phyloP scores from a whole-genome alignment of 2,888 invertebrate species.

The Mimumesa dahlbomi region DNA sequence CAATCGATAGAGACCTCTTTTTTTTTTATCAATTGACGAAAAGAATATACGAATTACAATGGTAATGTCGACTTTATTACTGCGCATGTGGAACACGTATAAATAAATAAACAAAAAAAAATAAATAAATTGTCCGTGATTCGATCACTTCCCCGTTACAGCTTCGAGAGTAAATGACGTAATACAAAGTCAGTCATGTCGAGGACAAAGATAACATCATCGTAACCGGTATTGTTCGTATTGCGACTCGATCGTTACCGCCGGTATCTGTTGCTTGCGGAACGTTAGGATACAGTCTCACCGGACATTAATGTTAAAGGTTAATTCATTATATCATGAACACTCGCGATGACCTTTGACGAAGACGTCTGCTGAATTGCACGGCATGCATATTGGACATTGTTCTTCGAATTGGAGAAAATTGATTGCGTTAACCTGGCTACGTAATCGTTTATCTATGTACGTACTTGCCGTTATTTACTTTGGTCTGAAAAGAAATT shows the following conservation, averaged over 20 bases:
- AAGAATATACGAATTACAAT: no score
- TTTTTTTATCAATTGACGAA: no score
- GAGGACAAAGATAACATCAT: constrained; percentile 29
- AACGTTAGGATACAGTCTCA: not conserved
- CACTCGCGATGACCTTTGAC: constrained; percentile 14
- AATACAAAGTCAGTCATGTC: constrained; percentile 19
- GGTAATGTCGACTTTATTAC: not conserved
- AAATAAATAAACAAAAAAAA: constrained; percentile 16
- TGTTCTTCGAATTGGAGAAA: constrained; percentile 2
- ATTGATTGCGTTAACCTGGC: no score
- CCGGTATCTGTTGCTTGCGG: not conserved
- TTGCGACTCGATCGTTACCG: constrained; percentile 4
- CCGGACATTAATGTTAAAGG: constrained; percentile 24
- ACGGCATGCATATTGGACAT: constrained; percentile 4
- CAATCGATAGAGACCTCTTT: no score
- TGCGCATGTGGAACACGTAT: constrained; percentile 10
- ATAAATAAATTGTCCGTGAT: constrained; percentile 1
- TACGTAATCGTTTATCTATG: no score
- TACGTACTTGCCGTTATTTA: no score
- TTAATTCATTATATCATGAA: constrained; percentile 12
- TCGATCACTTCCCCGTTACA: constrained; percentile 35
- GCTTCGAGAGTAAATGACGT: constrained; percentile 23
- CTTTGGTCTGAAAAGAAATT: no score
- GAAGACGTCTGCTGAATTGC: not conserved
- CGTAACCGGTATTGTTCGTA: constrained; percentile 10